Percentiles rank a stretch among this genome's conserved stretches.
Evolutionary conservation across 2,797 vertebrate species (phyloP).

Genomic region (Streptopelia turtur): DNA sequence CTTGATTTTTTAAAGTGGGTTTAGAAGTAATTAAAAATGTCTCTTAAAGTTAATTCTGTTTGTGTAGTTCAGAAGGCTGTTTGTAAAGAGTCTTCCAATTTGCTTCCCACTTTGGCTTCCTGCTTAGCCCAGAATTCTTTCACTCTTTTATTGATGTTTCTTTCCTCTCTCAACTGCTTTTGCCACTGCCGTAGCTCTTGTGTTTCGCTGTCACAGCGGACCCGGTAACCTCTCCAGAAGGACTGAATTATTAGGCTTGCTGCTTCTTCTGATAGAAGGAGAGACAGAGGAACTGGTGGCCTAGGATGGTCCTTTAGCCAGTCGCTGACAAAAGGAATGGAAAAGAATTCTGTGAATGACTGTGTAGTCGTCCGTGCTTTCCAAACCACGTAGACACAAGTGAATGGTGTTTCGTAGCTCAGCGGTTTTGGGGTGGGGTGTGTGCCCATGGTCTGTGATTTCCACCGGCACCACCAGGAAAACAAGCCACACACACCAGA

Average conservation of each 20-base stretch:
- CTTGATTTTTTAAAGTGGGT: background rate
- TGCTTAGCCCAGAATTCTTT: conserved; percentile 85
- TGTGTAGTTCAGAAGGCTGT: background rate
- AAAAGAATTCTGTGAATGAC: too few relatives aligned
- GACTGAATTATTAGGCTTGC: too few relatives aligned
- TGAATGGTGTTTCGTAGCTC: rapidly evolving
- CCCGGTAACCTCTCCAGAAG: conserved; percentile 64
- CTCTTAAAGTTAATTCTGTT: background rate
- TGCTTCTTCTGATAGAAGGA: too few relatives aligned
- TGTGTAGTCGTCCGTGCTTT: too few relatives aligned
- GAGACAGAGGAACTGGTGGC: too few relatives aligned
- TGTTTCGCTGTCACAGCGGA: conserved; percentile 83
- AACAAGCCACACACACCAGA: rapidly evolving
- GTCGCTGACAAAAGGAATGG: too few relatives aligned
- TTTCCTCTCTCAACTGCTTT: conserved; percentile 83
- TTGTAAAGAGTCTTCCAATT: background rate
- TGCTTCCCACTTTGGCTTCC: conserved; percentile 77
- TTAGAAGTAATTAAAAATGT: background rate
- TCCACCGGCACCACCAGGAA: rapidly evolving
- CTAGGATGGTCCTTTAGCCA: too few relatives aligned
- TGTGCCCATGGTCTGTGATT: too few relatives aligned
- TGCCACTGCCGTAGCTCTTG: conserved; percentile 93
- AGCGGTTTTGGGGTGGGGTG: too few relatives aligned
- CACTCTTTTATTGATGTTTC: conserved; percentile 80
- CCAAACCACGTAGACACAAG: background rate